phyloP scores from a whole-genome alignment of 2,797 vertebrate species.

The Sebastes alutus region DNA sequence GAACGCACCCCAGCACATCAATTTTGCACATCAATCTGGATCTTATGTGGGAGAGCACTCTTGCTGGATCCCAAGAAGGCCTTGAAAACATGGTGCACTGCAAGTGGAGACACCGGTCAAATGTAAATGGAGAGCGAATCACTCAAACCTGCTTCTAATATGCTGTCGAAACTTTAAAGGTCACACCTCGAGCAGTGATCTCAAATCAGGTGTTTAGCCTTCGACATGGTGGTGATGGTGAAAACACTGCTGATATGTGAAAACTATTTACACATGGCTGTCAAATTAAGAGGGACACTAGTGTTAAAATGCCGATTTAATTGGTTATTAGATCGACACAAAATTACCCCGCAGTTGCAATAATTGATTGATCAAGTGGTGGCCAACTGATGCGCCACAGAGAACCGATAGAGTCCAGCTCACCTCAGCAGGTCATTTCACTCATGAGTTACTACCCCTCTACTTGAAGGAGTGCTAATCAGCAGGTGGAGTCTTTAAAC shows the following conservation, averaged over 20 bases:
- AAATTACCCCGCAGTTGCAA: background rate
- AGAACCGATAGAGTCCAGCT: background rate
- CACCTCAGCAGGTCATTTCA: background rate
- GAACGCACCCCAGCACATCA: background rate
- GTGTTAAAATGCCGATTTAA: background rate
- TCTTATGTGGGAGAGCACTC: background rate
- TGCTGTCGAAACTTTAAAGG: background rate
- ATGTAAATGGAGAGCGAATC: no score
- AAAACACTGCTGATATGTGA: background rate
- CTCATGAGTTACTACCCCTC: background rate
- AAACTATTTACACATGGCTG: background rate
- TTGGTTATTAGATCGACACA: background rate
- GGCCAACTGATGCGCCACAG: background rate
- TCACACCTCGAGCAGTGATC: background rate
- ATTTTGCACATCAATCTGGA: conserved; percentile 14
- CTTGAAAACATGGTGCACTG: background rate
- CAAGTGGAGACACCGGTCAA: background rate
- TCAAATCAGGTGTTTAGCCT: background rate
- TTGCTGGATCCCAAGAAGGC: background rate
- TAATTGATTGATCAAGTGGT: background rate
- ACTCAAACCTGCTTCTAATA: background rate
- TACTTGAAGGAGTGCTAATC: background rate
- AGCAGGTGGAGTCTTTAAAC: background rate
- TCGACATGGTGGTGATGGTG: background rate
- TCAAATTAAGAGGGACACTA: background rate